Base-by-base conservation (phyloP, 1,140 invertebrate species). In the Diprion similis region DNA sequence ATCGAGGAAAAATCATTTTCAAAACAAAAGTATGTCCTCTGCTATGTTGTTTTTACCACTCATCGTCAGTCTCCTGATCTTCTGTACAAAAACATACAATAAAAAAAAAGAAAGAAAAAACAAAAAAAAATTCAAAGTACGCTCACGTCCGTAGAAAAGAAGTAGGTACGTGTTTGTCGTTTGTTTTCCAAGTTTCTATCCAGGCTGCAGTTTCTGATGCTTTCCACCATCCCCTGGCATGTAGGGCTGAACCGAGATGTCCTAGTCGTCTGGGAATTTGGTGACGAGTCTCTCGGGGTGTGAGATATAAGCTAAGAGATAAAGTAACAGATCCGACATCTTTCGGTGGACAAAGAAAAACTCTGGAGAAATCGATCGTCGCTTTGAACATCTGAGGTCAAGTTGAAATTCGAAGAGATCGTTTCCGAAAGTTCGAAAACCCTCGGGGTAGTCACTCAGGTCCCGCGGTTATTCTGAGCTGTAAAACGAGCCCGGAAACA, bases 151-250 rank as follows among this genome's bases (percentile, higher is more conserved):
- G 51, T 37, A 17, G 6, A 17, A 13, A 15, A 9, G n/a, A n/a
- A n/a, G n/a, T n/a, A 59, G n/a, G n/a, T 8, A 59, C 51, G 51
- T 59, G 6, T 59, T 59, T 59, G 11, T 59, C 51, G 51, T 59
- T 59, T 59, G 51, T 59, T 59, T 59, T 9, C 51, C 51, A 59
- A 59, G 51, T 59, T 59, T 59, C 51, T 13, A 59, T 59, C 51
- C n/a, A 0, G 24, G 2, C 24, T 37, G 6, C 24, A 37, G 24
- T 37, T 37, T 1, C 24, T 1, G 6, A 37, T 0, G 24, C 24
- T 37, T 37, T n/a, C n/a, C 24, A 37, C 6, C 24, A 37, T 17
- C n/a, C 51, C n/a, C 51, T 59, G 51, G 11, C 51, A 59, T 4
- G 11, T 17, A 59, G 51, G 51, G 51, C 6, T 59, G 11, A 59